A percentile compares a stretch with the other conserved stretches of the same genome.
These are phyloP conservation scores for Bombyx huttoni DNA, from an alignment of 2,888 invertebrate species.

Conservation along the genomic window DNA sequence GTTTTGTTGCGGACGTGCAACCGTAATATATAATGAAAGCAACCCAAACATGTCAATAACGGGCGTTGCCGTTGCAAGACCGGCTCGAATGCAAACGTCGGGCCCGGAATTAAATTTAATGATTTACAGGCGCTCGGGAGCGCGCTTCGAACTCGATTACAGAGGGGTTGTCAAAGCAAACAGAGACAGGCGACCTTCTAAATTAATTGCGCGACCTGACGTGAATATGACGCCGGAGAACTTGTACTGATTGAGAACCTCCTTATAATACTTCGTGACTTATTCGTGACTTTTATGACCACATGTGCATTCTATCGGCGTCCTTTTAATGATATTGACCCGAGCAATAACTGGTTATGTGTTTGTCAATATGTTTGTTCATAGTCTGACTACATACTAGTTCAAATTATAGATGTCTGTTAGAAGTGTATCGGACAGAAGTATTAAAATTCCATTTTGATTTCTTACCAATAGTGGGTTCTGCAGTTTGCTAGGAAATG, in stretches of 20 bases:
- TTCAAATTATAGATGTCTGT: too few species aligned
- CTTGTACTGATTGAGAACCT: conserved; percentile 2
- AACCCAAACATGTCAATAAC: conserved; percentile 15
- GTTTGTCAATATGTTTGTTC: too few species aligned
- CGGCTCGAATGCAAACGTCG: conserved; percentile 27
- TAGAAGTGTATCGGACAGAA: too few species aligned
- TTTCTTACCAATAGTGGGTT: too few species aligned
- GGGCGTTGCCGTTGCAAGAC: conserved; percentile 15
- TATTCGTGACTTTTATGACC: background rate
- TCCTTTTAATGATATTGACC: too few species aligned
- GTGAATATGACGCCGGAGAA: conserved; percentile 14
- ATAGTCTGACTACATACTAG: too few species aligned
- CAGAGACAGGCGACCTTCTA: conserved; percentile 28
- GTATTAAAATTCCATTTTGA: too few species aligned
- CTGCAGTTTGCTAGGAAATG: too few species aligned
- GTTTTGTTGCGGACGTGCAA: too few species aligned
- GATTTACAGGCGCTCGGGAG: conserved; percentile 26
- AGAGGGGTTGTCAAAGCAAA: conserved; percentile 39
- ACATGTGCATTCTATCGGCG: too few species aligned
- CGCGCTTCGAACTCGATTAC: conserved; percentile 30
- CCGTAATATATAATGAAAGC: background rate
- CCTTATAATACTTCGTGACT: background rate
- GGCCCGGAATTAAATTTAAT: conserved; percentile 37
- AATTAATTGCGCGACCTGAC: conserved; percentile 37
- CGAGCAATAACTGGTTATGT: too few species aligned